phyloP scores from a whole-genome alignment of 2,113 vertebrate genomes.

The Fukomys damarensis region DNA sequence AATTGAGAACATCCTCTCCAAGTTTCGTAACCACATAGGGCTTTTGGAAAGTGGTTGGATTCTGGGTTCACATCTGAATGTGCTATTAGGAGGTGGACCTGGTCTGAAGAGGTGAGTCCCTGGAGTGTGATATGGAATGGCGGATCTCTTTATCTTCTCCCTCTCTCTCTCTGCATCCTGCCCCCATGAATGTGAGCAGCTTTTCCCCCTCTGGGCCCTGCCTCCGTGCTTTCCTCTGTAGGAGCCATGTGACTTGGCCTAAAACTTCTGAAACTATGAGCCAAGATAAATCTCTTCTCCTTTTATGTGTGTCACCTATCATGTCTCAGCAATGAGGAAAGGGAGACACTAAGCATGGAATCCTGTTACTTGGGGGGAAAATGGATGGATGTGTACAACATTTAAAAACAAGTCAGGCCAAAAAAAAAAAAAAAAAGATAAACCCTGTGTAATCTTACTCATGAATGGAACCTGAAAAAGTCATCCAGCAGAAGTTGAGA shows the following conservation, averaged over 20 bases:
- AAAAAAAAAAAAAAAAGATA: neutral
- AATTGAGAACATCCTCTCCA: neutral
- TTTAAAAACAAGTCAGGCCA: neutral
- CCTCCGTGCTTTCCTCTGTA: neutral
- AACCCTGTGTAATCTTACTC: no score
- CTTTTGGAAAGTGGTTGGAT: neutral
- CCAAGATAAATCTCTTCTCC: no score
- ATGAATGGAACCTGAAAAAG: neutral
- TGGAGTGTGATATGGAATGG: neutral
- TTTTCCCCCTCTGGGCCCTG: neutral
- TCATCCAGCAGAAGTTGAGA: neutral
- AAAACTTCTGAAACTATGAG: no score
- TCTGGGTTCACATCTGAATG: no score
- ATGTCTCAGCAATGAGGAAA: neutral
- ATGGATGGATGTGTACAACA: neutral
- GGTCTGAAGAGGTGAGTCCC: neutral
- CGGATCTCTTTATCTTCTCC: neutral
- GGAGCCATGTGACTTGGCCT: neutral
- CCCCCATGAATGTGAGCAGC: neutral
- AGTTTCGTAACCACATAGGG: neutral
- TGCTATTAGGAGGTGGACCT: neutral
- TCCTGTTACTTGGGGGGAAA: neutral
- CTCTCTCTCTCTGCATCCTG: neutral
- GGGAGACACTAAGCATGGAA: neutral
- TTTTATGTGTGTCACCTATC: neutral